phyloP scores from a whole-genome alignment of 2,113 vertebrate genomes.

The Dipodomys spectabilis region DNA sequence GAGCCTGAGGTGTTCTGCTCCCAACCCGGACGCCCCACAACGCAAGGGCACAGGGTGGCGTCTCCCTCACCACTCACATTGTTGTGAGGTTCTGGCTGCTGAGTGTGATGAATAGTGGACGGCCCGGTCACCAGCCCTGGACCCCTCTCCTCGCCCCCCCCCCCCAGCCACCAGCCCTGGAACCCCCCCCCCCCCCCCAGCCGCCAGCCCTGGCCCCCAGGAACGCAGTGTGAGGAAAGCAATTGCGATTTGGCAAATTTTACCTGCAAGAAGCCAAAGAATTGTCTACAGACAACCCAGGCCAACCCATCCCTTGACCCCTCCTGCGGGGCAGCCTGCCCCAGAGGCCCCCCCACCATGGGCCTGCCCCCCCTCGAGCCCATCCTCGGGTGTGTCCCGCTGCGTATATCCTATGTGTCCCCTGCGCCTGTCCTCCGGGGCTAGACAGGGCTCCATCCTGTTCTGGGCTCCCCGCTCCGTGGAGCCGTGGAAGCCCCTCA shows the following conservation, averaged over 20 bases:
- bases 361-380: too few relatives aligned
- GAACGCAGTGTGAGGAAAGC: constrained; percentile 48
- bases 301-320: background rate
- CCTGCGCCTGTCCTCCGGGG: too few relatives aligned
- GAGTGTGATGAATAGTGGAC: constrained; percentile 40
- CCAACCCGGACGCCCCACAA: background rate
- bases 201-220: too few relatives aligned
- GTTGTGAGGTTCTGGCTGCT: background rate
- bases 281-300: background rate
- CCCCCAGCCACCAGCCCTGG: too few relatives aligned
- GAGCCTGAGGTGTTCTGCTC: background rate
- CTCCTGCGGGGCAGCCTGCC: background rate
- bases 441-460: background rate
- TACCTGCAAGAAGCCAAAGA: background rate
- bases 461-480: background rate
- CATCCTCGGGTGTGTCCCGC: too few relatives aligned
- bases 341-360: too few relatives aligned
- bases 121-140: background rate
- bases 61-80: background rate
- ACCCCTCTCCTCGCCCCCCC: too few relatives aligned
- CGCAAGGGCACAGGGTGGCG: too few relatives aligned
- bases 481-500: background rate
- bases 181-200: too few relatives aligned
- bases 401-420: too few relatives aligned
- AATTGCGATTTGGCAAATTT: constrained; percentile 21